Conservation (phyloP, 2,888 invertebrate species). For the Lysandra coridon region DNA sequence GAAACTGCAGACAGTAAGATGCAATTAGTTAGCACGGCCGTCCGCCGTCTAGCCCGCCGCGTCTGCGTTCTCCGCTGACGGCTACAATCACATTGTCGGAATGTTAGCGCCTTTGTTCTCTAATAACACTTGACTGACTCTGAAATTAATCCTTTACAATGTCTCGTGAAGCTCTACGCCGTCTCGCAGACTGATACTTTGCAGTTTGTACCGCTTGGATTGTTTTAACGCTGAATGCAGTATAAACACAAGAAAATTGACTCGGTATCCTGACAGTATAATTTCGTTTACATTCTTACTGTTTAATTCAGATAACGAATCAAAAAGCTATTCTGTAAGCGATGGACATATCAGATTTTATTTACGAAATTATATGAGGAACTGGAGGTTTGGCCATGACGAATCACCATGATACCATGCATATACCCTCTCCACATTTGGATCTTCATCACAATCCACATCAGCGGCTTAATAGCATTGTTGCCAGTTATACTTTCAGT, state of each 20-base stretch:
- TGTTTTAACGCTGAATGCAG: not conserved
- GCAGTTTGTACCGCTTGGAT: not conserved
- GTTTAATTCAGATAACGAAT: not conserved
- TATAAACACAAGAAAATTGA: not conserved
- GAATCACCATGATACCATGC: too few species aligned
- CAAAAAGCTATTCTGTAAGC: not conserved
- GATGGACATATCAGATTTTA: too few species aligned
- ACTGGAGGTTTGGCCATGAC: too few species aligned
- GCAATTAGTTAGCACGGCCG: slow-evolving; percentile 10
- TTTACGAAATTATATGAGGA: too few species aligned
- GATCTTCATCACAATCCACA: too few species aligned
- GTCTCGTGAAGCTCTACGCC: not conserved
- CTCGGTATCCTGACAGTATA: not conserved
- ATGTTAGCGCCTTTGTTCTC: slow-evolving; percentile 19
- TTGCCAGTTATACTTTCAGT: not conserved
- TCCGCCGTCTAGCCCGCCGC: slow-evolving; percentile 4
- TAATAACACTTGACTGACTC: slow-evolving; percentile 19
- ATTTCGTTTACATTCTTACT: not conserved
- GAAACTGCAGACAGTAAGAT: slow-evolving; percentile 11
- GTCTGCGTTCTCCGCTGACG: slow-evolving; percentile 6
- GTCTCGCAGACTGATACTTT: not conserved
- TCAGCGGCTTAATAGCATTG: not conserved
- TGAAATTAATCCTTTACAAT: slow-evolving; percentile 16
- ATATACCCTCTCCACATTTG: too few species aligned
- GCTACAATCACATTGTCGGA: slow-evolving; percentile 18